Base-by-base conservation (phyloP, 2,113 vertebrate genomes). In the Haemorhous mexicanus region DNA sequence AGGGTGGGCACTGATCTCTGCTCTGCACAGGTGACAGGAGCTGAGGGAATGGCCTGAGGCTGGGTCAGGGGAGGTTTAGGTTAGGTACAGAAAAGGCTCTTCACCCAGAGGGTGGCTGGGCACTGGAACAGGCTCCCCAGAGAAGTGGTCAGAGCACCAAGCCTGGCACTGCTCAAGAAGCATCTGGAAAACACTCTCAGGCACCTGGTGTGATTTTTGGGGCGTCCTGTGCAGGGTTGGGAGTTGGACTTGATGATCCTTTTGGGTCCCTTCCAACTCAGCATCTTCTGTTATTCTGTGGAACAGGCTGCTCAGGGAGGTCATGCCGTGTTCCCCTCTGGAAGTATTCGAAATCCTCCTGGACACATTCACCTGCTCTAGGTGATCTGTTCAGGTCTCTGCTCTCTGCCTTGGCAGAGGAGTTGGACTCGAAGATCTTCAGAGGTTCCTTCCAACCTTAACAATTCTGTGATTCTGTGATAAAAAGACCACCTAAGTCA, bases 111-210 rank as follows among this genome's bases (percentile, higher is more conserved):
- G 4, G 14, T 55, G 47, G 4, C 0, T 63, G 68, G 58, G 39
- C 58, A 53, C 28, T 55, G 58, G 24, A 55, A 64, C 23, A 39
- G 41, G n/a, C 35, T 56, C 43, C 49, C n/a, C 28, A 47, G 50
- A 6, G 41, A 2, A 64, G n/a, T 4, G 41, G 5, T 15, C 69
- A 41, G 10, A 20, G 69, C 70, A 20, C 23, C 30, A 24, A 66
- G 43, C 6, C 70, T 41, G 30, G 10, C 35, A 75, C 30, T 49
- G 43, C 3, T 43, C 43, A 58, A 4, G 7, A 49, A 35, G 20
- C 4, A 1, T 35, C 58, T 58, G n/a, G 27, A 63, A 1, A 61
- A 12, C 1, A 4, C 27, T 44, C 56, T 32, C 0, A 0, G 4
- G 11, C 5, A 27, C 35, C 5, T 4, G 19, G 11, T 17, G 11